Evolutionary conservation across 2,113 vertebrate species (phyloP), one percentile per base, ranked within the genome.

Genomic region (Periophthalmodon schlosseri): DNA sequence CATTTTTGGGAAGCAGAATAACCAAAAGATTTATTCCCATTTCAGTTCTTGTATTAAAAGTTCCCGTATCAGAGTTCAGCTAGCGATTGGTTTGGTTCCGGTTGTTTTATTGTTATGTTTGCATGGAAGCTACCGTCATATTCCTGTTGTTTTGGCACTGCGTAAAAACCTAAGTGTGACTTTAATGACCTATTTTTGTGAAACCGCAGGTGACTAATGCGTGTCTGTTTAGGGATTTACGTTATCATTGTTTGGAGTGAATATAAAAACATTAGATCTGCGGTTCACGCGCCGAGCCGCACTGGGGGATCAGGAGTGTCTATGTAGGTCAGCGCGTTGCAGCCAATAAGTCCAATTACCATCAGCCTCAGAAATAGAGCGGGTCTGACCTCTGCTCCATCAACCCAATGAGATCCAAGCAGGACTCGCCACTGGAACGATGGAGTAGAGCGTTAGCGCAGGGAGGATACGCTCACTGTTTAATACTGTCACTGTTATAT

Each of bases 281-380:
- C 8, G 34, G 63, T 39, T n/a, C 18, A 20, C 63, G 13, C n/a
- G 34, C 15, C 20, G n/a, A 12, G 63, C 63, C 44, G 77, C 74
- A 81, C 68, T 61, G 78, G 61, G 75, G 72, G 74, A 84, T 89
- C 33, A 71, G 73, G 75, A 50, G 79, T 67, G 84, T 81, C 83
- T 91, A 90, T 91, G 84, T 93, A 91, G 90, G 90, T 91, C 90
- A 92, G 80, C 69, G 67, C 84, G 79, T 91, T 86, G 83, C 88
- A 91, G 84, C 87, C 89, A 93, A 93, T 92, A 91, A 91, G 82
- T 88, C 82, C 90, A 92, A 92, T 92, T 91, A 92, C 81, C 76
- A 81, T 86, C 76, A 84, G 78, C 61, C 81, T 80, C 80, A 80
- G 78, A 89, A 86, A 86, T 69, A 76, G 83, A 86, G 86, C 74